Evolutionary conservation across 2,888 invertebrate species (phyloP), one percentile per base, ranked within the genome.

Genomic region (Coecobrya sp.): DNA sequence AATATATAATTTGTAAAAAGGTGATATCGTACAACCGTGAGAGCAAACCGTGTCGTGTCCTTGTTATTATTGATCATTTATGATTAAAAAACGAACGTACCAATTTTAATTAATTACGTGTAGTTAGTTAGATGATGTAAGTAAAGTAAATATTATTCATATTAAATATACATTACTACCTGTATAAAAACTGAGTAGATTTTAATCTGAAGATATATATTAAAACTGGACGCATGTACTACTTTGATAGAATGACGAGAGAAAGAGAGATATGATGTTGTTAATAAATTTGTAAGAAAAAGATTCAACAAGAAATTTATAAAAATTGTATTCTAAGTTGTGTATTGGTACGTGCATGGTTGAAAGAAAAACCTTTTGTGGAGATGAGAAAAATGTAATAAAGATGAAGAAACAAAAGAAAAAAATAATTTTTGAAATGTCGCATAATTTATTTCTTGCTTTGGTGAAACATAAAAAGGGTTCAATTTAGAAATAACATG

Each of bases 41-140:
- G 70, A 70, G 70, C 70, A 70, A 70, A 70, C 70, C 70, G 70
- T 70, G 70, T 70, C 70, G 70, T 70, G 70, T 70, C 70, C 70
- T 70, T 70, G 70, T 42, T 70, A 70, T 68, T 68, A 30, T 27
- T 68, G 36, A 68, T 68, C 25, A 68, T 27, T 68, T 27, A 19
- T 70, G 13, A 7, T 70, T 19, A 55, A 19, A 55, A 55, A 36
- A 16, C 36, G 42, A 36, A 70, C 25, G 70, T 70, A 70, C 70
- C 70, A 70, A 70, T 70, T 70, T 36, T 16, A 70, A 36, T 70
- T 36, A 36, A 36, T 36, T 36, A 36, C 3, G 3, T 36, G 3
- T 36, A 36, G 36, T 36, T 11, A 22, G 1, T 8, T 59, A 59
- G 19, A 19, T 59, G 8, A 59, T 4, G 27, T 65, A 65, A 65